A percentile compares a stretch with the other conserved stretches of the same genome.
These are phyloP conservation scores for Sitobion miscanthi DNA, from an alignment of 1,140 invertebrate genomes.

Conservation along the genomic window DNA sequence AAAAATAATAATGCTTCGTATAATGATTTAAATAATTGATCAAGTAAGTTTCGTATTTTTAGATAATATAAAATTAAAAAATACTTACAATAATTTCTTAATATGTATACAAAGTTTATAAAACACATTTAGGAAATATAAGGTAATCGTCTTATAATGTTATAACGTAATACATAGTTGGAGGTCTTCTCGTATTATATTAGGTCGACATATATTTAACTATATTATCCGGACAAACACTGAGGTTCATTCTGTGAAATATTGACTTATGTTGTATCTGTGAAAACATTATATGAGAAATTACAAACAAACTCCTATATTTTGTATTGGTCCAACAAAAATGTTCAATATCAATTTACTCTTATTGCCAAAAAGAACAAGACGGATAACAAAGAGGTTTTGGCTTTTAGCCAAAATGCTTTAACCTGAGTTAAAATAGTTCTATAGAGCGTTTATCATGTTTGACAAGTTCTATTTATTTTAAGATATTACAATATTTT, in stretches of 20 bases:
- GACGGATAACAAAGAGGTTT: constrained; percentile 4
- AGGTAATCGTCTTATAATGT: not conserved
- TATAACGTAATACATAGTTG: not conserved
- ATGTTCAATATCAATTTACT: constrained; percentile 23
- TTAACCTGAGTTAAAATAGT: not conserved
- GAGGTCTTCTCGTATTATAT: not conserved
- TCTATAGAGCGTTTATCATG: not conserved
- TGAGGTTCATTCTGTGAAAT: not conserved
- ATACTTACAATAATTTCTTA: not conserved
- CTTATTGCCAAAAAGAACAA: constrained; percentile 48
- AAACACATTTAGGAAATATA: not conserved
- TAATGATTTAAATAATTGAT: not conserved
- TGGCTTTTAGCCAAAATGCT: not conserved
- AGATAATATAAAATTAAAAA: not conserved
- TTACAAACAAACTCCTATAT: not conserved
- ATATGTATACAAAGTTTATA: not conserved
- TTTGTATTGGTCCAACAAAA: constrained; percentile 18
- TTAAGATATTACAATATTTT: constrained; percentile 28
- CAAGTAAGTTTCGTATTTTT: not conserved
- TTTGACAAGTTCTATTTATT: constrained; percentile 36
- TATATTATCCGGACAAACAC: not conserved
- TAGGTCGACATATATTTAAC: not conserved
- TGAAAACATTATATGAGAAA: not conserved
- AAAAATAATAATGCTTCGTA: not conserved
- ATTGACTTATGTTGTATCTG: not conserved